These are phyloP conservation scores for Drosophila kikkawai DNA, from an alignment of 1,140 invertebrate genomes.

Conservation along the genomic window DNA sequence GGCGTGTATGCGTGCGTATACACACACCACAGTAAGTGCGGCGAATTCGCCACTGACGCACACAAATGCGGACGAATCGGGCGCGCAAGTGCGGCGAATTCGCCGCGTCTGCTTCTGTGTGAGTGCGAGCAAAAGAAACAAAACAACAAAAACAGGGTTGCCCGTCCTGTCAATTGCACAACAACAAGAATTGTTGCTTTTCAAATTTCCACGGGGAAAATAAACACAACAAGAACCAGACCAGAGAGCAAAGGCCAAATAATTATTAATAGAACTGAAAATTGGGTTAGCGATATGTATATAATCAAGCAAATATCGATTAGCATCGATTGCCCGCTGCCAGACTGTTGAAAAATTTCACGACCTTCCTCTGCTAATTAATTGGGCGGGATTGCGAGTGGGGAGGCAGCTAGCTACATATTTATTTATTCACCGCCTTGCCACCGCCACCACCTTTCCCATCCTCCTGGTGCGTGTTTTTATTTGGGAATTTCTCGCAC, in stretches of 20 bases:
- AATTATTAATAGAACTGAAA: slow-evolving; percentile 60
- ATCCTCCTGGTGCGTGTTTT: slow-evolving; percentile 48
- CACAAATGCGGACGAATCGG: slow-evolving; percentile 26
- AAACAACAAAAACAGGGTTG: slow-evolving; percentile 25
- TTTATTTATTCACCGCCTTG: slow-evolving; percentile 17
- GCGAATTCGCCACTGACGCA: slow-evolving; percentile 46
- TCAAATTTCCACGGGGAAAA: neutral
- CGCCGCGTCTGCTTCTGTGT: slow-evolving; percentile 41
- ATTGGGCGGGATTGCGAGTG: slow-evolving; percentile 20
- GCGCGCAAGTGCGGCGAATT: slow-evolving; percentile 56
- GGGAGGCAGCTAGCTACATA: neutral
- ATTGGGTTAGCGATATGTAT: slow-evolving; percentile 51
- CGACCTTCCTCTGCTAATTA: slow-evolving; percentile 51
- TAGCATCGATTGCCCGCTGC: slow-evolving; percentile 64
- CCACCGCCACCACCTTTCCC: neutral
- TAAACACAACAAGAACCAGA: slow-evolving; percentile 6
- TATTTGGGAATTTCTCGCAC: slow-evolving; percentile 45
- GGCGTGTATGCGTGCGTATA: slow-evolving; percentile 40
- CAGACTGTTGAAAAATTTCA: slow-evolving; percentile 42
- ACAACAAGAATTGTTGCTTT: slow-evolving; percentile 43
- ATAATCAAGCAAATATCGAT: slow-evolving; percentile 65
- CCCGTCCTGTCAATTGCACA: slow-evolving; percentile 25
- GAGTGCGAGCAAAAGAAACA: slow-evolving; percentile 19
- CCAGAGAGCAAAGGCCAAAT: slow-evolving; percentile 6
- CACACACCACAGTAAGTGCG: slow-evolving; percentile 13